A percentile compares a stretch with the other conserved stretches of the same genome.
phyloP scores from a whole-genome alignment of 2,888 invertebrate species.

The Phorcus lineatus region DNA sequence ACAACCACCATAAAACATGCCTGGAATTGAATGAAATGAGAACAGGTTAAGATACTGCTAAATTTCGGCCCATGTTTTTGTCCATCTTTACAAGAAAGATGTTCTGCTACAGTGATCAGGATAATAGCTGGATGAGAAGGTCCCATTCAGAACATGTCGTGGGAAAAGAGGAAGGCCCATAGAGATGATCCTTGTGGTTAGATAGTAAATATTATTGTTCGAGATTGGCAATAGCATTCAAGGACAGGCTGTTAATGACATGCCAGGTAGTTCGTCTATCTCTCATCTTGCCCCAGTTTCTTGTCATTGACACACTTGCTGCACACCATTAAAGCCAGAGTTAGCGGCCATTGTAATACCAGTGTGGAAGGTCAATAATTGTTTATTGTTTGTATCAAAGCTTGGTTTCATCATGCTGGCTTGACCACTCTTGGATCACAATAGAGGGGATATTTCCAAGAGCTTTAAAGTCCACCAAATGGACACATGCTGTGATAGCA shows the following conservation, averaged over 20 bases:
- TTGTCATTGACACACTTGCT: background rate
- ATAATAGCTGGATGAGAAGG: no score
- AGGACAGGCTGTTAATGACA: background rate
- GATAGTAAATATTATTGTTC: conserved; percentile 2
- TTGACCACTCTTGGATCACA: no score
- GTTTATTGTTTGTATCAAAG: background rate
- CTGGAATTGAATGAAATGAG: no score
- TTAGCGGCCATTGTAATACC: no score
- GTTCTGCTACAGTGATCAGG: no score
- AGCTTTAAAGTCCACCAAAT: no score
- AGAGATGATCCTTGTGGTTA: background rate
- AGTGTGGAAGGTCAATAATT: background rate
- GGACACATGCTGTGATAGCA: no score
- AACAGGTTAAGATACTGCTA: no score
- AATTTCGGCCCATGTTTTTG: no score
- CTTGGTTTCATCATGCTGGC: background rate
- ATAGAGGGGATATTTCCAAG: no score
- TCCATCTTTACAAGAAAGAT: no score
- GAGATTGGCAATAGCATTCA: background rate
- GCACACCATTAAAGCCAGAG: background rate
- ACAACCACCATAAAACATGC: no score
- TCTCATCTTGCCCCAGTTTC: background rate
- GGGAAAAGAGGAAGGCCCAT: background rate
- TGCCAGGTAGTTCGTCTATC: background rate
- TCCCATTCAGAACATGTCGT: background rate